Evolutionary conservation across 1,140 invertebrate species (phyloP), one percentile per base, ranked within the genome.

Genomic region (Lineus longissimus): DNA sequence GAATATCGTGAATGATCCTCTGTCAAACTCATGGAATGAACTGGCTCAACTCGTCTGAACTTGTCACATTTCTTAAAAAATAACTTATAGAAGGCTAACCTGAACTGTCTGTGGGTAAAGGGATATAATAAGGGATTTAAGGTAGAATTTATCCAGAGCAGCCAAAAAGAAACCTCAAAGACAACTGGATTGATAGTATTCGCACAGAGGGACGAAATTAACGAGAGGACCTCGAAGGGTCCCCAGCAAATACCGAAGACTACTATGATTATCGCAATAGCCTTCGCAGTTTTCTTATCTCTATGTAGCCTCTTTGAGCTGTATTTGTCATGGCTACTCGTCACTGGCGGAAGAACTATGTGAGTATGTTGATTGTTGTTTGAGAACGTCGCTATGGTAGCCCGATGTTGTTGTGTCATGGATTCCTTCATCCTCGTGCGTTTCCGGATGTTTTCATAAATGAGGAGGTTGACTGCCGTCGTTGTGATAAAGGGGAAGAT

Each of bases 221-320:
- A 15, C 1, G 62, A 29, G 29, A 27, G 27, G 31, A 64, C 25
- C 27, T 29, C 25, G 57, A 33, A 64, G 11, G 62, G 62, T 19
- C 17, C 55, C 68, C 68, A 69, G 19, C 61, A 67, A 22, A 61
- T 51, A 30, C 63, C 36, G 43, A 64, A 69, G 27, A 63, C 61
- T 57, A 64, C 62, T 31, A 69, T 60, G 17, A 69, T 25, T 51
- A 69, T 69, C 45, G 65, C 66, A 19, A 69, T 30, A 9, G 62
- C 59, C 0, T 61, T 41, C 0, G 68, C 68, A 1, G 65, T 61
- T 61, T 62, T 63, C 56, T 64, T 67, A 56, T 69, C 43, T 40
- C 64, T 65, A 4, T 25, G 19, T 23, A 23, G 15, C 11, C 27
- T 13, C 7, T n/a, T 11, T 13, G 11, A 27, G 19, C 19, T 23